A percentile compares a stretch with the other conserved stretches of the same genome.
Conservation (phyloP, 1,140 invertebrate species). For the Zaprionus nigranus region DNA sequence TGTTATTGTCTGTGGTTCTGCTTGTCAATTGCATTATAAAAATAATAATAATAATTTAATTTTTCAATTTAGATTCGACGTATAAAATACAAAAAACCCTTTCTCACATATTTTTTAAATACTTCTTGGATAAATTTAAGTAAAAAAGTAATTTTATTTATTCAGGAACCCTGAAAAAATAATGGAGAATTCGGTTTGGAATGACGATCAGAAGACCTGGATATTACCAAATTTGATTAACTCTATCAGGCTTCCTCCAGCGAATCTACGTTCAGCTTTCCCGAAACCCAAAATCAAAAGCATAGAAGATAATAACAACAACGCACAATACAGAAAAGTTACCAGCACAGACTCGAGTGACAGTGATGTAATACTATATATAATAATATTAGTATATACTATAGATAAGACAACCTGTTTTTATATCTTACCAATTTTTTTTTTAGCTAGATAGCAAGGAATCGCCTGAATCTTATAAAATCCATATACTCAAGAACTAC, state of each 20-base stretch:
- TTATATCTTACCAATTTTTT: neutral
- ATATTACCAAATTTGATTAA: conserved; percentile 87
- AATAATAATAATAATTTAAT: no score
- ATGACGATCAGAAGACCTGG: conserved; percentile 91
- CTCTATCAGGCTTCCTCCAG: conserved; percentile 49
- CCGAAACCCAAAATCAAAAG: conserved; percentile 6
- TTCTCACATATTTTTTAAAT: no score
- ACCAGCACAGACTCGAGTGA: neutral
- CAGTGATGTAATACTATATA: conserved; percentile 5
- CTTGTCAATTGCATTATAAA: no score
- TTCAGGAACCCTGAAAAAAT: conserved; percentile 87
- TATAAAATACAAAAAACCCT: no score
- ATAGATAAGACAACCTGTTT: no score
- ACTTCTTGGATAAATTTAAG: neutral
- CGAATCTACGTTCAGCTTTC: conserved; percentile 25
- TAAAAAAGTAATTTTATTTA: neutral
- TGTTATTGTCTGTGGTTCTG: no score
- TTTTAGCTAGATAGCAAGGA: neutral
- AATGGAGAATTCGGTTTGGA: conserved; percentile 90
- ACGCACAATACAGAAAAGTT: neutral
- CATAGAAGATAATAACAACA: conserved; percentile 8
- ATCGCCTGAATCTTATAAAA: conserved; percentile 45
- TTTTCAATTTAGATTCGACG: no score
- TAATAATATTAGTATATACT: no score
- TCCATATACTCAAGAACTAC: conserved; percentile 57